Evolutionary conservation across 2,797 vertebrate species (phyloP).

Genomic region (Liasis olivaceus): DNA sequence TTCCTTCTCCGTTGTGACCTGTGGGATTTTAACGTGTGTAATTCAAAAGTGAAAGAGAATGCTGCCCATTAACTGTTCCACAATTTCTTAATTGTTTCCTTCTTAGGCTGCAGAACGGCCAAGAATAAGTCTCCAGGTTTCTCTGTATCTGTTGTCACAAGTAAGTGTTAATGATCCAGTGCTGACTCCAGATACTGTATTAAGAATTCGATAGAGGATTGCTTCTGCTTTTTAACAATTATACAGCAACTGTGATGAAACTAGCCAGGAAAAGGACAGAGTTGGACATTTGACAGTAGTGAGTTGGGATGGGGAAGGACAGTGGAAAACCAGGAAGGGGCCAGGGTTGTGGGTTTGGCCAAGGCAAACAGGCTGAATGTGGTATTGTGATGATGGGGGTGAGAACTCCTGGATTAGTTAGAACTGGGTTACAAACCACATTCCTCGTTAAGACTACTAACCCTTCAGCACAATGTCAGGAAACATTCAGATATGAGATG

Average conservation of each 20-base stretch:
- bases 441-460: not conserved
- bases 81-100: constrained; percentile 32
- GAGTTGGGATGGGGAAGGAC: too few species aligned
- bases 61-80: not conserved
- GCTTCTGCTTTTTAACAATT: not conserved
- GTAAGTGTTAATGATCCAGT: constrained; percentile 72
- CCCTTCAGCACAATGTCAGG: not conserved
- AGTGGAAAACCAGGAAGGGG: not conserved
- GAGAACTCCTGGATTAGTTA: not conserved
- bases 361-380: not conserved
- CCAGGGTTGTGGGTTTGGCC: not conserved
- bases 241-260: not conserved
- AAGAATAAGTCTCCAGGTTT: constrained; percentile 94
- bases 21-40: not conserved
- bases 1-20: not conserved
- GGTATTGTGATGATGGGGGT: not conserved
- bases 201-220: not conserved
- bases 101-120: constrained; percentile 86
- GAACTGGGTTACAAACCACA: not conserved
- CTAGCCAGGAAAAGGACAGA: not conserved
- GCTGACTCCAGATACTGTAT: not conserved
- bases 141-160: constrained; percentile 96
- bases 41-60: not conserved
- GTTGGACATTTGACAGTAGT: not conserved
- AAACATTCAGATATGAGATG: not conserved